A percentile compares a stretch with the other conserved stretches of the same genome.
phyloP scores from a whole-genome alignment of 2,888 invertebrate genomes.

The Noctua janthina region DNA sequence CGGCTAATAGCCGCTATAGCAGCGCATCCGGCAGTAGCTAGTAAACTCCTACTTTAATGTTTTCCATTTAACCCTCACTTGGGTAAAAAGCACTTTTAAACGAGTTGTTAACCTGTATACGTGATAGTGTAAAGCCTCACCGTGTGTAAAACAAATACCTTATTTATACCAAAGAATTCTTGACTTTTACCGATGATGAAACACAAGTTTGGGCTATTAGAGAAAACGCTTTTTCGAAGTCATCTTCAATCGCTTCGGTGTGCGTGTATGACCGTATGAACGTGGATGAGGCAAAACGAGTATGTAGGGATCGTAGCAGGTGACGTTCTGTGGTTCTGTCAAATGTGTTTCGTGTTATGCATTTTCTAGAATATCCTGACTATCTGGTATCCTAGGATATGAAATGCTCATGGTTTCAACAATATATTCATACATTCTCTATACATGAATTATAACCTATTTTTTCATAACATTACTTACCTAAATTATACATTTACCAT shows the following conservation, averaged over 20 bases:
- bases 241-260: neutral
- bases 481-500: neutral
- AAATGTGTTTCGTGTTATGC: conserved; percentile 10
- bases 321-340: neutral
- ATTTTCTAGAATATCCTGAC: neutral
- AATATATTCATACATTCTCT: neutral
- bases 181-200: neutral
- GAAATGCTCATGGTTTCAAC: neutral
- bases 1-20: conserved; percentile 28
- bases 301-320: too few relatives aligned
- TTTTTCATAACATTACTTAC: neutral
- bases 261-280: too few relatives aligned
- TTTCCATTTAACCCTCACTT: conserved; percentile 45
- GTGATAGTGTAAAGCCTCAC: conserved; percentile 30
- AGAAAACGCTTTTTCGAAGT: neutral
- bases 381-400: neutral
- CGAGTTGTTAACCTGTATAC: conserved; percentile 47
- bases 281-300: too few relatives aligned
- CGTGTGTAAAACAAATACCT: neutral
- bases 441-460: neutral
- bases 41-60: conserved; percentile 58
- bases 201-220: neutral
- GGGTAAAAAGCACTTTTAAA: conserved; percentile 53
- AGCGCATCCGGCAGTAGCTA: conserved; percentile 24
- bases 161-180: neutral